These are phyloP conservation scores for Peromyscus aztecus DNA, from an alignment of 2,797 vertebrate species.

Conservation along the genomic window DNA sequence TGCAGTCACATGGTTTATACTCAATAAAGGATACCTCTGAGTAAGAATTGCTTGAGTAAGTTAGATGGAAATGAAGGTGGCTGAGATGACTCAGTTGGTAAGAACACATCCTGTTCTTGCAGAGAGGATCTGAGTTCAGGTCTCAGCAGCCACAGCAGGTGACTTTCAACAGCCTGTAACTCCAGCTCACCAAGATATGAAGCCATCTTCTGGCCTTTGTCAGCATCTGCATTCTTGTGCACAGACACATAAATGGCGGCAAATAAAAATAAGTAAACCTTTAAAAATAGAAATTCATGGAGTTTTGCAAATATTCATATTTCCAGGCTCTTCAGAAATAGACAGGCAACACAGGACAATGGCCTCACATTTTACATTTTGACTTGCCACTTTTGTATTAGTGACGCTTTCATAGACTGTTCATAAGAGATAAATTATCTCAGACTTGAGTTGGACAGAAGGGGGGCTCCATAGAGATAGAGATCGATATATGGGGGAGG, in stretches of 20 bases:
- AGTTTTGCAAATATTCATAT: not conserved
- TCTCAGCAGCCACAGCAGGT: not conserved
- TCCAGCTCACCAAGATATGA: not conserved
- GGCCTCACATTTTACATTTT: not conserved
- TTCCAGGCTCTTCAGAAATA: not conserved
- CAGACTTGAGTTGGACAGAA: slow-evolving; percentile 48
- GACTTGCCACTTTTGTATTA: slow-evolving; percentile 45
- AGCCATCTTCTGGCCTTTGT: not conserved
- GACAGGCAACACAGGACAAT: not conserved
- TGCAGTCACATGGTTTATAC: not conserved
- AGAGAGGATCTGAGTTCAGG: not conserved
- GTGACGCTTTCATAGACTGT: slow-evolving; percentile 38
- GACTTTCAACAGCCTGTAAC: not conserved
- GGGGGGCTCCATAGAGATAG: slow-evolving; percentile 21
- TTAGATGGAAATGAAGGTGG: not conserved
- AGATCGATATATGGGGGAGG: slow-evolving; percentile 65
- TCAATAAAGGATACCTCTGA: not conserved
- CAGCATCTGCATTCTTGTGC: not conserved
- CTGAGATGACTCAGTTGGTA: not conserved
- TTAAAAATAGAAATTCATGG: not conserved
- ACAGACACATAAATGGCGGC: too few species aligned
- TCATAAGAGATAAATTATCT: slow-evolving; percentile 70
- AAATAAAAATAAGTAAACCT: not conserved
- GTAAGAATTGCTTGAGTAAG: not conserved
- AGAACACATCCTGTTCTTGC: not conserved